Conservation (phyloP, 2,888 invertebrate species). For the Lamproptera curius region DNA sequence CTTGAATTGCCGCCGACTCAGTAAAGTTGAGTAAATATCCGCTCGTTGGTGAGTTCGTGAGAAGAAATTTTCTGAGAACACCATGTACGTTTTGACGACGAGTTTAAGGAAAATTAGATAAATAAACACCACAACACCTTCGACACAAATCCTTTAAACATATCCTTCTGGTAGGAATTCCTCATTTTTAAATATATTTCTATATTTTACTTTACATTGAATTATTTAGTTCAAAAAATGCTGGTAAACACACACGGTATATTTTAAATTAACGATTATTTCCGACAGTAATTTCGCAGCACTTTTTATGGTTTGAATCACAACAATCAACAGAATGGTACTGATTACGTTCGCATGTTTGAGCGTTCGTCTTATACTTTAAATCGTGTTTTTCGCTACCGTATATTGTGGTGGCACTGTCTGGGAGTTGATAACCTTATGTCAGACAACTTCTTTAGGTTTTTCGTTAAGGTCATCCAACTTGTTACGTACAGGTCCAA, state of each 20-base stretch:
- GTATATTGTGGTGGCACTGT: background rate
- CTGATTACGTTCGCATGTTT: background rate
- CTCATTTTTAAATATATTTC: too few relatives aligned
- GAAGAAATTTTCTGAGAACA: background rate
- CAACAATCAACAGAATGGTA: background rate
- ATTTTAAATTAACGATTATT: background rate
- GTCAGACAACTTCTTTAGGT: background rate
- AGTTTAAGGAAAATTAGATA: background rate
- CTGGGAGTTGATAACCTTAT: background rate
- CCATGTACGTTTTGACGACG: background rate
- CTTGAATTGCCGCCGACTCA: conserved; percentile 36
- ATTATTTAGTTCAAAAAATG: background rate
- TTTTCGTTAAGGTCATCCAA: background rate
- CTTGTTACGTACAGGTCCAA: too few relatives aligned
- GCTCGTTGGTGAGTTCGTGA: background rate
- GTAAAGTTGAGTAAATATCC: conserved; percentile 37
- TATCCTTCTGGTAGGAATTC: background rate
- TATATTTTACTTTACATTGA: background rate
- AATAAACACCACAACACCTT: background rate
- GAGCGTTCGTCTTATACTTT: background rate
- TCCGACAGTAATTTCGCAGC: background rate
- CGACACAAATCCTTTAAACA: background rate
- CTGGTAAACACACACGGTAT: background rate
- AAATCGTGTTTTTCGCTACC: background rate
- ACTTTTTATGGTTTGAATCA: background rate